A percentile compares a stretch with the other conserved stretches of the same genome.
phyloP scores from a whole-genome alignment of 2,797 vertebrate genomes.

The Loris lydekkerianus region DNA sequence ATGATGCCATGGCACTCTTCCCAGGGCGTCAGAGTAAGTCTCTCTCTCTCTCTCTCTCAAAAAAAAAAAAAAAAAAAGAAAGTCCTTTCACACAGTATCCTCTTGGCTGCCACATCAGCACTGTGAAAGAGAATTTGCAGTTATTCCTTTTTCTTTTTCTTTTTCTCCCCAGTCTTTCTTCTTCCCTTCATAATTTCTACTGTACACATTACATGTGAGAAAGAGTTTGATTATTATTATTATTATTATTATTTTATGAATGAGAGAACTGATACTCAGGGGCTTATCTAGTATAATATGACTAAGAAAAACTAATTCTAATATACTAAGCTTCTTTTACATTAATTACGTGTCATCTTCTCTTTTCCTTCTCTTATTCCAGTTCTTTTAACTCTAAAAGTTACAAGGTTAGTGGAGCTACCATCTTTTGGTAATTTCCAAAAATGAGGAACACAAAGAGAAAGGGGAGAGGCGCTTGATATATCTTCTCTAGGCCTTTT shows the following conservation, averaged over 20 bases:
- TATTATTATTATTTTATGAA: background rate
- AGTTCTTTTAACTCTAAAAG: constrained; percentile 48
- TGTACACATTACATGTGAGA: background rate
- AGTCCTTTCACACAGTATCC: background rate
- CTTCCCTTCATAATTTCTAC: background rate
- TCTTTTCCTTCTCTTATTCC: constrained; percentile 15
- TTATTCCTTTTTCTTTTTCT: background rate
- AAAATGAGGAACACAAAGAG: no score
- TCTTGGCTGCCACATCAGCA: background rate
- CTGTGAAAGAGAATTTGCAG: background rate
- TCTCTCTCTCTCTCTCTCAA: no score
- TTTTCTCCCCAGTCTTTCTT: background rate
- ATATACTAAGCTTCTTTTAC: background rate
- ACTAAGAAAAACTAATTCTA: background rate
- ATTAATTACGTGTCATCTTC: background rate
- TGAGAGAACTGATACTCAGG: background rate
- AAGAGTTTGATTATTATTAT: constrained; percentile 1
- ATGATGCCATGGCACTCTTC: no score
- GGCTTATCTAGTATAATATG: background rate
- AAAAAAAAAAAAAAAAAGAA: background rate
- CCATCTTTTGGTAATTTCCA: no score
- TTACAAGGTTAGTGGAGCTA: background rate
- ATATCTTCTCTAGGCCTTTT: no score
- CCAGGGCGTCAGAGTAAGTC: no score
- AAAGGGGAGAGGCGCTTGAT: no score